Percentiles rank a stretch among this genome's conserved stretches.
These are phyloP conservation scores for Mormyrus lacerda DNA, from an alignment of 2,113 vertebrate genomes.

Conservation along the genomic window DNA sequence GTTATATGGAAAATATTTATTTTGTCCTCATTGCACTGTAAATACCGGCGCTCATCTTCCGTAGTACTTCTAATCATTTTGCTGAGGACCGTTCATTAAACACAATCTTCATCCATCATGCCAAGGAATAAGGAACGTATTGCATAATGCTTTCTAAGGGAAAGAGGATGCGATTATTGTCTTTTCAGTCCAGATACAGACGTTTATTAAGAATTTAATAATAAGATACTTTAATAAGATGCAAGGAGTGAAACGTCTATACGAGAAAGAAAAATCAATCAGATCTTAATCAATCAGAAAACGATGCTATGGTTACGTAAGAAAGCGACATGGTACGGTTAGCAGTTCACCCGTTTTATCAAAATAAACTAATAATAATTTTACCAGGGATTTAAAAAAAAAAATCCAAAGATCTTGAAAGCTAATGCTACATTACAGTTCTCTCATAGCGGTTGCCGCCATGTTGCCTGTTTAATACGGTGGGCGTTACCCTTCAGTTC, in stretches of 20 bases:
- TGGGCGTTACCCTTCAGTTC: neutral
- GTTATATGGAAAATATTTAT: neutral
- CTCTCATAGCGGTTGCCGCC: neutral
- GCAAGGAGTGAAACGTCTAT: neutral
- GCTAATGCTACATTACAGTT: neutral
- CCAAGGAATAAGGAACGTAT: neutral
- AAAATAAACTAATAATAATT: neutral
- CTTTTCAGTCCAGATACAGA: neutral
- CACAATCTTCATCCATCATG: neutral
- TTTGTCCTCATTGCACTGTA: neutral
- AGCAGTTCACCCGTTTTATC: neutral
- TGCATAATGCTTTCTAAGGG: neutral
- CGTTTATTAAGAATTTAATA: neutral
- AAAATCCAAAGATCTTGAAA: neutral
- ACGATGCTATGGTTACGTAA: neutral
- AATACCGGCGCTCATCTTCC: neutral
- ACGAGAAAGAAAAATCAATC: neutral
- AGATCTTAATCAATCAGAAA: neutral
- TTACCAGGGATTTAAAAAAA: neutral
- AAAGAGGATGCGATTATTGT: neutral
- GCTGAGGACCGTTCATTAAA: neutral
- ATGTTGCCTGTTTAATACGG: neutral
- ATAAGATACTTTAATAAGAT: neutral
- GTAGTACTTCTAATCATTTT: neutral
- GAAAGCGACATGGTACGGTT: neutral